Evolutionary conservation across 2,113 vertebrate species (phyloP).

Genomic region (Gallinago jamesoni): DNA sequence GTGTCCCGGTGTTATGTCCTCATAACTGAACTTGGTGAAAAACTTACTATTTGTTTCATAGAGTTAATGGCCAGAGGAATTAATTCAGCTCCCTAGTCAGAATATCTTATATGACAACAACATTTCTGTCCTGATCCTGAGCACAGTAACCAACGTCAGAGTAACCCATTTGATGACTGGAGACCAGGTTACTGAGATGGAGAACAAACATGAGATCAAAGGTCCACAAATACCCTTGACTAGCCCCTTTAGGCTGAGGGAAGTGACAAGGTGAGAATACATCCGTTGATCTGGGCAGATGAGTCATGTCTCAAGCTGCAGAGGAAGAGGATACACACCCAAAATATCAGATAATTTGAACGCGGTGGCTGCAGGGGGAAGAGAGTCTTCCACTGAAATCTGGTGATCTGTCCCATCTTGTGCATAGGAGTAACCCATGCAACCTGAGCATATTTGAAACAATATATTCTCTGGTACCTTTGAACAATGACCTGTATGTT

Average conservation of each 20-base stretch:
- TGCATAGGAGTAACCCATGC: neutral
- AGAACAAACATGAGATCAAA: slow-evolving; percentile 44
- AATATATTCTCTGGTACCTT: neutral
- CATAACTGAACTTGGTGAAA: neutral
- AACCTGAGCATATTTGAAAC: neutral
- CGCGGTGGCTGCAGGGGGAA: neutral
- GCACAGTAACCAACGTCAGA: neutral
- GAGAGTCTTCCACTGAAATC: neutral
- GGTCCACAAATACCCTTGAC: slow-evolving; percentile 29
- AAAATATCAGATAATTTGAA: slow-evolving; percentile 5
- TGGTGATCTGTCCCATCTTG: neutral
- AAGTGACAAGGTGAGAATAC: slow-evolving; percentile 8
- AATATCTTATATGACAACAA: neutral
- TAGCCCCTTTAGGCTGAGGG: slow-evolving; percentile 1
- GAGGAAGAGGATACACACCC: slow-evolving; percentile 24
- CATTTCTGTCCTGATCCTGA: neutral
- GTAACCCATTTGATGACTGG: neutral
- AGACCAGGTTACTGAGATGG: neutral
- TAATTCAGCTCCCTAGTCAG: neutral
- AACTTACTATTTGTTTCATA: neutral
- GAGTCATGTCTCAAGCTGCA: slow-evolving; percentile 47
- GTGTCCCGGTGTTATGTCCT: neutral
- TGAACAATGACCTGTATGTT: neutral
- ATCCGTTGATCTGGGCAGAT: neutral
- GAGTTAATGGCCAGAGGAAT: neutral